Conservation (phyloP, 1,140 invertebrate genomes). For the Drosophila simulans region DNA sequence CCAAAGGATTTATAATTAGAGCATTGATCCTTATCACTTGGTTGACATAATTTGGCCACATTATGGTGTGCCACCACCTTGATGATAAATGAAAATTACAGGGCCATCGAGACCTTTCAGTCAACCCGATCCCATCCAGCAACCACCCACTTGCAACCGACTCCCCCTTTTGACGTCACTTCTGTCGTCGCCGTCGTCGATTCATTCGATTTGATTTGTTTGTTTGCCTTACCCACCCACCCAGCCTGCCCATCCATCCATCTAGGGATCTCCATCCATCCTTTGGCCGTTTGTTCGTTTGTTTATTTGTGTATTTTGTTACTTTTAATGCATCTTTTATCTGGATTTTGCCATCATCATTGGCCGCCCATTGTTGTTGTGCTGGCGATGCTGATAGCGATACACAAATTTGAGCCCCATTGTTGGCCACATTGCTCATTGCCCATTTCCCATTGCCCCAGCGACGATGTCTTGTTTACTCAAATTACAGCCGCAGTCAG, state of each 20-base stretch:
- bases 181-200: slow-evolving; percentile 23
- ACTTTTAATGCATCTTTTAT: slow-evolving; percentile 83
- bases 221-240: slow-evolving; percentile 56
- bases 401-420: slow-evolving; percentile 78
- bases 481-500: slow-evolving; percentile 68
- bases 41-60: slow-evolving; percentile 71
- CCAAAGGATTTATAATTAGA: slow-evolving; percentile 66
- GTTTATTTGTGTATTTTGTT: slow-evolving; percentile 82
- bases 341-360: slow-evolving; percentile 79
- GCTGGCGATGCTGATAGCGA: slow-evolving; percentile 59
- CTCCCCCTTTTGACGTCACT: slow-evolving; percentile 41
- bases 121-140: slow-evolving; percentile 20
- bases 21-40: slow-evolving; percentile 59
- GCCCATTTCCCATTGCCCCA: slow-evolving; percentile 29
- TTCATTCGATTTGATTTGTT: slow-evolving; percentile 80
- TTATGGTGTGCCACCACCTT: slow-evolving; percentile 69
- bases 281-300: slow-evolving; percentile 48
- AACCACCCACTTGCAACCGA: slow-evolving; percentile 17
- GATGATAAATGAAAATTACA: slow-evolving; percentile 77
- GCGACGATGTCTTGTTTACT: slow-evolving; percentile 75
- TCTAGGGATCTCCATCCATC: slow-evolving; percentile 13
- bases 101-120: slow-evolving; percentile 44
- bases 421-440: slow-evolving; percentile 45
- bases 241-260: slow-evolving; percentile 10
- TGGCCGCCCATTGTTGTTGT: slow-evolving; percentile 47